Base-by-base conservation (phyloP, 2,888 invertebrate genomes). In the Therioaphis trifolii region DNA sequence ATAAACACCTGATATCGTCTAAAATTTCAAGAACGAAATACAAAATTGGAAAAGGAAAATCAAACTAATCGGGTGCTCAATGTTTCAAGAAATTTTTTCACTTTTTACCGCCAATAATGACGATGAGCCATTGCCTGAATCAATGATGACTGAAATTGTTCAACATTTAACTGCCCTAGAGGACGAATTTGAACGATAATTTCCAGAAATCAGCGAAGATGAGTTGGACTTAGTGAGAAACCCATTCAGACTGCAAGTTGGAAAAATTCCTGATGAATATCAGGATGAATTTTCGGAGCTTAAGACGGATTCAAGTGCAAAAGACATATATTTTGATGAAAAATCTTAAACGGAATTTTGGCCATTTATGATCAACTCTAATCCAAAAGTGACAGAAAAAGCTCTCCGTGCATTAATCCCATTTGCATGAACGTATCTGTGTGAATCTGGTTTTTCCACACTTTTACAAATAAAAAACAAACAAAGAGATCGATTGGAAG, bases 11-110 rank as follows among this genome's bases (percentile, higher is more conserved):
- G n/a, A n/a, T n/a, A n/a, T n/a, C n/a, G n/a, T n/a, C n/a, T n/a
- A n/a, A n/a, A n/a, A n/a, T 27, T 84, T 85, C 52, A 58, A 76
- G 21, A 75, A 69, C 46, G 76, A 82, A 85, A 29, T 80, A 79
- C 46, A 84, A 72, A 71, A 79, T 49, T 84, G 79, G 79, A 84
- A 79, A 72, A 71, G 49, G 43, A 84, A 80, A 40, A 63, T 84
- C 49, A 78, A 79, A 58, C 21, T 29, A 69, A 79, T 27, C 46
- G 80, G 21, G 29, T 79, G 18, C 72, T 40, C 68, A 35, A 58
- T 49, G 43, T 84, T 80, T 71, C 24, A 78, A 46, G 74, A 84
- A 43, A 78, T n/a, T n/a, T n/a, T n/a, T n/a, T n/a, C n/a, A n/a
- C n/a, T n/a, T n/a, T n/a, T n/a, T n/a, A n/a, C n/a, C 29, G 43